phyloP scores from a whole-genome alignment of 2,797 vertebrate genomes.

The Acanthurus tractus region DNA sequence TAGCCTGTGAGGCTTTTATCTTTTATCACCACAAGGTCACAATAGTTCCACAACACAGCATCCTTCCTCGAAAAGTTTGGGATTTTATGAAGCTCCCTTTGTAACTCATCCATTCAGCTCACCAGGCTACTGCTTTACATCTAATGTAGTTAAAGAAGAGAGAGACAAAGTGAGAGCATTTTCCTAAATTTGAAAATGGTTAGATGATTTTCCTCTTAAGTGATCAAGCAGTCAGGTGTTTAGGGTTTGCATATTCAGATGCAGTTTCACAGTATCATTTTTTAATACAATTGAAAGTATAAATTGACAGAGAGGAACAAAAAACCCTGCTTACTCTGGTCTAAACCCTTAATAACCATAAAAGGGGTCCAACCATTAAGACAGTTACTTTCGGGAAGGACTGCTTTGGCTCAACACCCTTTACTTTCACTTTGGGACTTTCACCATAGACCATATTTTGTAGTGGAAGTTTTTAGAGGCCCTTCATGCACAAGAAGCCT shows the following conservation, averaged over 20 bases:
- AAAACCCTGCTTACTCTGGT: not conserved
- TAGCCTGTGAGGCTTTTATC: too few species aligned
- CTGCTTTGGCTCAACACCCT: not conserved
- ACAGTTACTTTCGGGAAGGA: not conserved
- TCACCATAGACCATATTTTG: slow-evolving; percentile 10
- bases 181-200: too few species aligned
- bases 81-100: too few species aligned
- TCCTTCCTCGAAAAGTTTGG: too few species aligned
- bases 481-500: slow-evolving; percentile 22
- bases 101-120: too few species aligned
- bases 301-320: too few species aligned
- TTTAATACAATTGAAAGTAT: not conserved
- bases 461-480: slow-evolving; percentile 27
- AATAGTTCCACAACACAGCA: too few species aligned
- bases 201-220: not conserved
- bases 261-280: not conserved
- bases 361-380: not conserved
- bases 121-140: too few species aligned
- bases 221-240: not conserved
- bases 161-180: too few species aligned
- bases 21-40: too few species aligned
- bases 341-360: not conserved
- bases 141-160: too few species aligned
- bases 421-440: not conserved
- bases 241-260: not conserved